Conservation (phyloP, 2,888 invertebrate species). For the Athalia cordata region DNA sequence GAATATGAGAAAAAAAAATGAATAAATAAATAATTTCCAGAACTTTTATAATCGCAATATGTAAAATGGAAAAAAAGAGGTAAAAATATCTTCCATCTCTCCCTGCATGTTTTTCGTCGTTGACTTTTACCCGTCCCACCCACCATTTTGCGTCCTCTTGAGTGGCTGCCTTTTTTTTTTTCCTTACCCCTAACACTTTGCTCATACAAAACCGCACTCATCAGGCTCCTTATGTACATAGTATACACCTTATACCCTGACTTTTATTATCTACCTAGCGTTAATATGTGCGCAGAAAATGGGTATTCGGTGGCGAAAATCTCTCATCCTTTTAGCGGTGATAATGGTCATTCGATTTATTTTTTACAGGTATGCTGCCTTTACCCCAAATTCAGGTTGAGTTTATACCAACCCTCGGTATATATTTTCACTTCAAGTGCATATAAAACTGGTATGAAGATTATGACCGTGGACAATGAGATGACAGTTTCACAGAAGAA, state of each 20-base stretch:
- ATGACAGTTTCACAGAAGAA: neutral
- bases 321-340: neutral
- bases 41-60: neutral
- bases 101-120: neutral
- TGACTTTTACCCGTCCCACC: neutral
- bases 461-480: neutral
- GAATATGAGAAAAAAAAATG: no score
- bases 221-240: neutral
- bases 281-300: slow-evolving; percentile 7
- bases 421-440: neutral
- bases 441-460: slow-evolving; percentile 10
- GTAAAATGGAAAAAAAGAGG: no score
- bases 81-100: neutral
- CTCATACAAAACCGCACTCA: slow-evolving; percentile 2
- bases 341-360: slow-evolving; percentile 27
- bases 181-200: neutral
- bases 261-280: slow-evolving; percentile 39
- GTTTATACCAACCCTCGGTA: slow-evolving; percentile 5
- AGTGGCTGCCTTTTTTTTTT: slow-evolving; percentile 1
- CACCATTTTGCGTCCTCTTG: neutral
- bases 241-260: neutral
- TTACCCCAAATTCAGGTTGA: neutral
- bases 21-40: neutral
- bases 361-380: neutral
- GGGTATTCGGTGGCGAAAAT: slow-evolving; percentile 18